These are phyloP conservation scores for Lamellibrachia columna DNA, from an alignment of 2,888 invertebrate species.

Conservation along the genomic window DNA sequence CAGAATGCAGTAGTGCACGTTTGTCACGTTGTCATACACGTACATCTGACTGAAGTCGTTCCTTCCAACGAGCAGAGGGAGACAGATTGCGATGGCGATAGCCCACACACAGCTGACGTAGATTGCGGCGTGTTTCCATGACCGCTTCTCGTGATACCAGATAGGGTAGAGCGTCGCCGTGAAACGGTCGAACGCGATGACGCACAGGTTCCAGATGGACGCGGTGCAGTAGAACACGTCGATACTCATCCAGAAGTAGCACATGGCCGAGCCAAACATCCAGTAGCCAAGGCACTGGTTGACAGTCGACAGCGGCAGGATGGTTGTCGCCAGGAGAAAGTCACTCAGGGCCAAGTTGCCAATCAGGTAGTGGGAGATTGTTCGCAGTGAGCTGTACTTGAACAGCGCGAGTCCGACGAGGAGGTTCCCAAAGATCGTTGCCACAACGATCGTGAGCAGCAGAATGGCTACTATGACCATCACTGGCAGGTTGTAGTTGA, in stretches of 20 bases:
- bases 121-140: conserved; percentile 56
- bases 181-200: conserved; percentile 65
- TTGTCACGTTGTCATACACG: conserved; percentile 42
- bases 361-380: conserved; percentile 65
- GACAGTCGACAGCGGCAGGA: conserved; percentile 62
- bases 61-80: conserved; percentile 54
- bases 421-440: conserved; percentile 63
- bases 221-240: conserved; percentile 67
- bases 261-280: conserved; percentile 62
- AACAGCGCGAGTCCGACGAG: conserved; percentile 61
- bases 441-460: conserved; percentile 55
- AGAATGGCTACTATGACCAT: conserved; percentile 53
- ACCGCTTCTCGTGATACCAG: conserved; percentile 63
- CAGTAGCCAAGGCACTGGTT: conserved; percentile 63
- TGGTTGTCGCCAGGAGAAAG: conserved; percentile 62
- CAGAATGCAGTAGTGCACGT: conserved; percentile 58
- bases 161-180: conserved; percentile 66
- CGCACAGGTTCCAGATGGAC: conserved; percentile 65
- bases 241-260: conserved; percentile 68
- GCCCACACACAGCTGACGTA: conserved; percentile 65
- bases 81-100: conserved; percentile 61
- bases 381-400: conserved; percentile 52
- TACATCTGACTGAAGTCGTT: conserved; percentile 41
- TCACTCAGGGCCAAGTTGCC: conserved; percentile 66
- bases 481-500: conserved; percentile 35